Conservation (phyloP, 2,888 invertebrate species). For the Melikaiella ostensackeni region DNA sequence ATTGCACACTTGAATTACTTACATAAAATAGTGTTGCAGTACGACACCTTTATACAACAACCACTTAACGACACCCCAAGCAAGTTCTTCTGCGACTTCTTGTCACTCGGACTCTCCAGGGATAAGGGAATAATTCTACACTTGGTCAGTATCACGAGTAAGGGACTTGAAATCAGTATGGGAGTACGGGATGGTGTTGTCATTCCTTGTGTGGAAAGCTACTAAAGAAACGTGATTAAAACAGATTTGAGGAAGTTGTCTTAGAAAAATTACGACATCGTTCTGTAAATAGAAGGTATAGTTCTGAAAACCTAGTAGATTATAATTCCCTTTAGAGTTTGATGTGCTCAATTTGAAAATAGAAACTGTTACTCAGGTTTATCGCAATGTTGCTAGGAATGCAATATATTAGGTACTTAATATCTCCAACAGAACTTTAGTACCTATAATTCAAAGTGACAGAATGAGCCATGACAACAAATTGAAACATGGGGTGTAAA, state of each 20-base stretch:
- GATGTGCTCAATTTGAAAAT: not conserved
- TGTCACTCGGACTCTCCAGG: not conserved
- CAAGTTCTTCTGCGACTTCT: not conserved
- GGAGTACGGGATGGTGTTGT: not conserved
- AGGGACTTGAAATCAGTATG: not conserved
- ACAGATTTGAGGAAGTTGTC: not conserved
- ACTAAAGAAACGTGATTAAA: not conserved
- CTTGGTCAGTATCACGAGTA: not conserved
- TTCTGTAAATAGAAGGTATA: not conserved
- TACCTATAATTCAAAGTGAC: not conserved
- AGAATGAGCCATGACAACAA: not conserved
- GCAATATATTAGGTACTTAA: not conserved
- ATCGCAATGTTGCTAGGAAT: not conserved
- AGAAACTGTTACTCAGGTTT: not conserved
- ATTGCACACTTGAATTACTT: not conserved
- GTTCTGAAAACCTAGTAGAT: not conserved
- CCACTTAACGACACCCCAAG: not conserved
- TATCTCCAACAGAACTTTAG: not conserved
- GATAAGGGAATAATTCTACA: not conserved
- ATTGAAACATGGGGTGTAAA: not conserved
- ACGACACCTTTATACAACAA: not conserved
- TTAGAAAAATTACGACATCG: not conserved
- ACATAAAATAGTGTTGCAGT: not conserved
- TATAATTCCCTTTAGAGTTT: not conserved
- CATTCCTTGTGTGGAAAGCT: not conserved